phyloP scores from a whole-genome alignment of 2,797 vertebrate genomes.

The Rhynchonycteris naso region DNA sequence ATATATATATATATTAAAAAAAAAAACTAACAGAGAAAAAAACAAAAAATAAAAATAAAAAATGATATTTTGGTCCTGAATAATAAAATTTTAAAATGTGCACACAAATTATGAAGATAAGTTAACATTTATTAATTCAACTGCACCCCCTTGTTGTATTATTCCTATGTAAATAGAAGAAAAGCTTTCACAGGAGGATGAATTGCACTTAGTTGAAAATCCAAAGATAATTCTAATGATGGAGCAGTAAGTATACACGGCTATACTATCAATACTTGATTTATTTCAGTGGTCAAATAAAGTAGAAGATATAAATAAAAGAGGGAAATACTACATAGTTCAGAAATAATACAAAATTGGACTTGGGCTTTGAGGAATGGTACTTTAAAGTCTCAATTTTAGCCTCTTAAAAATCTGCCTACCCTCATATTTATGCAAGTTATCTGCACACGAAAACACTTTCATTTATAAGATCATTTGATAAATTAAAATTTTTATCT shows the following conservation, averaged over 20 bases:
- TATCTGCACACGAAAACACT: background rate
- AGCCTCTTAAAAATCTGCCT: background rate
- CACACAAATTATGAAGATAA: background rate
- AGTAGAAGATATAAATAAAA: background rate
- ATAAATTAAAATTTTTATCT: background rate
- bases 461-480: background rate
- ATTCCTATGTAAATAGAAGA: background rate
- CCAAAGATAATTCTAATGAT: background rate
- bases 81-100: background rate
- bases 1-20: too few relatives aligned
- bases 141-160: background rate
- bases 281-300: background rate
- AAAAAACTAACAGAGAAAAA: background rate
- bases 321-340: background rate
- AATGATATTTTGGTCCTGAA: background rate
- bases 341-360: background rate
- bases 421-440: background rate
- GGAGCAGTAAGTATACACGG: background rate
- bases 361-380: background rate
- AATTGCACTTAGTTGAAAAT: background rate
- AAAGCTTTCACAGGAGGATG: background rate
- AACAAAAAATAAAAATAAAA: background rate
- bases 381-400: background rate
- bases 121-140: background rate
- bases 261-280: background rate